Conservation (phyloP, 2,113 vertebrate genomes). For the Protobothrops mucrosquamatus region DNA sequence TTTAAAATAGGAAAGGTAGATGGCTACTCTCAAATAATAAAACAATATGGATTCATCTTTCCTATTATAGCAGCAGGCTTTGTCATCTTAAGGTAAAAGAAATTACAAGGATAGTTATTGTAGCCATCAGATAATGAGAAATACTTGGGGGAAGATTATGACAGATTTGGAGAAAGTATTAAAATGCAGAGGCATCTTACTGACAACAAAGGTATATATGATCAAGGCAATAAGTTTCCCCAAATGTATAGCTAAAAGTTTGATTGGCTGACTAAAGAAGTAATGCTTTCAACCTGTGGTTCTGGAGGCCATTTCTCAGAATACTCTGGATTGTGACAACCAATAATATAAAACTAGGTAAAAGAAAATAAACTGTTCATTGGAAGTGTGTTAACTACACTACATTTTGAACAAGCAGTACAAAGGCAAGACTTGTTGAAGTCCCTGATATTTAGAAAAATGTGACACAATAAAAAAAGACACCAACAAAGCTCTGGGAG, state of each 20-base stretch:
- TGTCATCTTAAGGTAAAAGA: neutral
- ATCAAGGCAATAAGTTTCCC: neutral
- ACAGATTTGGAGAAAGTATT: neutral
- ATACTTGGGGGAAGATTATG: neutral
- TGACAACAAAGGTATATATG: neutral
- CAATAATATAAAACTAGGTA: neutral
- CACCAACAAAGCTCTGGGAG: neutral
- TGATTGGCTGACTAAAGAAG: neutral
- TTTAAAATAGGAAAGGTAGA: neutral
- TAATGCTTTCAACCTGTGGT: neutral
- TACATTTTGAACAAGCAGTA: neutral
- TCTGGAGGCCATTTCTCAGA: neutral
- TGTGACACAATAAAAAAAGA: neutral
- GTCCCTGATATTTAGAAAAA: neutral
- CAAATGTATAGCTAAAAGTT: neutral
- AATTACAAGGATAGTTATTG: neutral
- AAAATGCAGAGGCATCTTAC: neutral
- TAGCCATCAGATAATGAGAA: neutral
- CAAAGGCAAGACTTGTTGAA: neutral
- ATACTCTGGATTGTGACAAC: neutral
- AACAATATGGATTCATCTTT: neutral
- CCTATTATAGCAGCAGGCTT: neutral
- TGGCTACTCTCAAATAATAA: neutral
- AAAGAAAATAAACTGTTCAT: neutral
- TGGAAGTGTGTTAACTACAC: neutral